Base-by-base conservation (phyloP, 2,888 invertebrate species). In the Microctonus aethiopoides region DNA sequence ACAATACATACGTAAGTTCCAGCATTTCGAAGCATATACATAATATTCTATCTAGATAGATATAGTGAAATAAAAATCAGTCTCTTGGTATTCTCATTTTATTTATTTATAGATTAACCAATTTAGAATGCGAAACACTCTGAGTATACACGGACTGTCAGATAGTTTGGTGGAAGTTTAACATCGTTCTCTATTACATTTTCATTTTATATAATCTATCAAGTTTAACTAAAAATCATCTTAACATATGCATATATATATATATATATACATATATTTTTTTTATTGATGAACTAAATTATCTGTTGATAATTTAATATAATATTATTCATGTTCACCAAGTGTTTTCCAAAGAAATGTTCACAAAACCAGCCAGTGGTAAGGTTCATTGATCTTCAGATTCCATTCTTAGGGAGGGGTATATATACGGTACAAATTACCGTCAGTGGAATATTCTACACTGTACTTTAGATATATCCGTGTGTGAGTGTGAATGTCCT, bases 311-410 rank as follows among this genome's bases (percentile, higher is more conserved):
- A n/a, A 16, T 46, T 62, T n/a, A 32, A 32, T 26, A 20, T 13
- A 62, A 11, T 52, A n/a, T 36, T 41, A 60, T 56, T 54, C 22
- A 76, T 75, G 75, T 69, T 76, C 20, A 69, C 61, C 70, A 72
- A 75, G 68, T 76, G 75, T 68, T 76, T 76, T 68, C 68, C 71
- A 9, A 73, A 71, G 70, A 76, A 68, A 71, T 68, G 71, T 69
- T 71, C 68, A 70, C 68, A 61, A 63, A 64, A 74, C 73, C 74
- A 74, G 71, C 72, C 75, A 74, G 69, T 56, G 76, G 75, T 76
- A 71, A 76, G 76, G 76, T 76, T 76, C 76, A 76, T 74, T 75
- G 76, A 75, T 74, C 76, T 63, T 61, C 64, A 56, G 67, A 61
- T 67, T 68, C 70, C 64, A 64, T 69, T 67, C 62, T 41, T 60